These are phyloP conservation scores for Pristiophorus japonicus DNA, from an alignment of 2,113 vertebrate species.

Conservation along the genomic window DNA sequence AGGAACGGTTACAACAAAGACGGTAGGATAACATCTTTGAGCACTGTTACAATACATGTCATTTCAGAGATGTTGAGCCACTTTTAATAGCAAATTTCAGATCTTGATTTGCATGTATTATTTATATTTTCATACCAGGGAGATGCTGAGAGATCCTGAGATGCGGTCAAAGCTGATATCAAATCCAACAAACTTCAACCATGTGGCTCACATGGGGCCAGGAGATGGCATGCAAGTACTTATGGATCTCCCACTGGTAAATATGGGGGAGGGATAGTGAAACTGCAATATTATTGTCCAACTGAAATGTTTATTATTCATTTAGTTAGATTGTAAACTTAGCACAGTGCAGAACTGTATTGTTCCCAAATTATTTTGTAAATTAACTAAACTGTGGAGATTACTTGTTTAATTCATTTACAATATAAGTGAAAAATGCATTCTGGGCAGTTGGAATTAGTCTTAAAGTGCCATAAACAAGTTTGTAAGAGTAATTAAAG, in stretches of 20 bases:
- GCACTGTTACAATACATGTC: too few species aligned
- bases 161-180: conserved; percentile 91
- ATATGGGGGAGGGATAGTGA: conserved; percentile 24
- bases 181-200: conserved; percentile 96
- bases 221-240: conserved; percentile 97
- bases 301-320: not conserved
- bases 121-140: conserved; percentile 55
- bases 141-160: conserved; percentile 92
- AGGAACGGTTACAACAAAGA: conserved; percentile 81
- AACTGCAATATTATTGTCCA: not conserved
- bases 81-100: not conserved
- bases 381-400: not conserved
- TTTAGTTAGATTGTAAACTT: not conserved
- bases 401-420: not conserved
- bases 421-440: not conserved
- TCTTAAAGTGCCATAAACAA: not conserved
- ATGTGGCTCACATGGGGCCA: conserved; percentile 97
- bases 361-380: not conserved
- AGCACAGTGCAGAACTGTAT: not conserved
- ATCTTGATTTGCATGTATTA: not conserved
- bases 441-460: not conserved
- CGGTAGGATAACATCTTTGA: conserved; percentile 54
- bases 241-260: conserved; percentile 96
- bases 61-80: not conserved
- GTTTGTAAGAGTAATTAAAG: not conserved